These are phyloP conservation scores for Otocyon megalotis DNA, from an alignment of 2,113 vertebrate genomes.

Conservation along the genomic window DNA sequence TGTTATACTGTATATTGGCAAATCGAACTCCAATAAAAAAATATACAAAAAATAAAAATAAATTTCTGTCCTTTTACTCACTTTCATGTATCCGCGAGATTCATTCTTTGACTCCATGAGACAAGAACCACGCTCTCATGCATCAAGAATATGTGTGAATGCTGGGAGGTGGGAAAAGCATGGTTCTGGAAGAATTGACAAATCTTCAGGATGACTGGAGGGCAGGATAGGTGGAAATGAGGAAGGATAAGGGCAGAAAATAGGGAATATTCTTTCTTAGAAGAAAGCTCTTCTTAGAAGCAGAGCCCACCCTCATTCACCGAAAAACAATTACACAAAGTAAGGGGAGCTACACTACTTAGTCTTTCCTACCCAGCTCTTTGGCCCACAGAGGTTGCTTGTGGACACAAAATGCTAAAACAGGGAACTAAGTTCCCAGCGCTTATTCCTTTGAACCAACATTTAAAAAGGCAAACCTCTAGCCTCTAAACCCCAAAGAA, in stretches of 20 bases:
- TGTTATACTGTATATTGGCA: no score
- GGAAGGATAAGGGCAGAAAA: not conserved
- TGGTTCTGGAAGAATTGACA: not conserved
- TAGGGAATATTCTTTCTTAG: not conserved
- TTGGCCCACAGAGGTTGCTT: not conserved
- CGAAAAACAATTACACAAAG: not conserved
- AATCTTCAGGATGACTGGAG: not conserved
- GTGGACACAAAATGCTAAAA: not conserved
- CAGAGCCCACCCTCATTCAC: not conserved
- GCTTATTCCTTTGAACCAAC: not conserved
- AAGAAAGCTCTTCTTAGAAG: not conserved
- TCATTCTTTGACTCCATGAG: no score
- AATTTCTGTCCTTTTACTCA: no score
- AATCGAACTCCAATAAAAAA: no score
- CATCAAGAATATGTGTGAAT: not conserved
- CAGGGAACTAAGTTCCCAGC: not conserved
- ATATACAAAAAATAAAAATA: no score
- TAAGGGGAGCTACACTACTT: not conserved
- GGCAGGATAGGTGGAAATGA: not conserved
- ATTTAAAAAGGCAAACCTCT: not conserved
- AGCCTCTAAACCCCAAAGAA: not conserved
- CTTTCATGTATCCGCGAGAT: no score
- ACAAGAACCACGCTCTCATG: no score
- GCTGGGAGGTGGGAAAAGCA: not conserved
- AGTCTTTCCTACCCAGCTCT: not conserved